Conservation (phyloP, 2,797 vertebrate species). For the Chloroceryle amazona region DNA sequence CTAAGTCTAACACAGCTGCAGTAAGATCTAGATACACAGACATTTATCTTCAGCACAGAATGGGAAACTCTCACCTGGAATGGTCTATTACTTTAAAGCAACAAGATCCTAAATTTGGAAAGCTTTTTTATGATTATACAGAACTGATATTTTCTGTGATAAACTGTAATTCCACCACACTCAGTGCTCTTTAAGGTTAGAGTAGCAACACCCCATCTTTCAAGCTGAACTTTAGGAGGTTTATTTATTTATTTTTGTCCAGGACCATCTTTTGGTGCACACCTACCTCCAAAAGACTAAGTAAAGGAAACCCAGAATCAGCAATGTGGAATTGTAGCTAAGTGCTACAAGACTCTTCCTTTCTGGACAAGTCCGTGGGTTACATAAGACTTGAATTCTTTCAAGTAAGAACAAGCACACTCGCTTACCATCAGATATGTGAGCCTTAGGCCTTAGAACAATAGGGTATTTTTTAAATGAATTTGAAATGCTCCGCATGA, state of each 20-base stretch:
- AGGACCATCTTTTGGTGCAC: background rate
- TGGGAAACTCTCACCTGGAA: background rate
- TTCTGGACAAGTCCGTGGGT: background rate
- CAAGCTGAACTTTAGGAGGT: background rate
- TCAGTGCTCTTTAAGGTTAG: background rate
- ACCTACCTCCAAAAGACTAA: background rate
- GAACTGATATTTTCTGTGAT: background rate
- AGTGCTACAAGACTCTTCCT: background rate
- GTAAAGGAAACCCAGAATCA: background rate
- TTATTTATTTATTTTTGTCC: too few relatives aligned
- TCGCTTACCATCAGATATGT: constrained; percentile 6
- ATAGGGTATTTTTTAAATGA: constrained; percentile 47
- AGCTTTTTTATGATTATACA: background rate
- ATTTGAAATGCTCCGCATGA: background rate
- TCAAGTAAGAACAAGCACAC: background rate
- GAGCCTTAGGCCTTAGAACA: constrained; percentile 40
- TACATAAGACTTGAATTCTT: constrained; percentile 23
- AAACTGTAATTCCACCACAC: background rate
- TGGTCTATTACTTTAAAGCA: background rate
- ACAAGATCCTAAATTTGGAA: background rate
- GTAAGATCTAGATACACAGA: background rate
- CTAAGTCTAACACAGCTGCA: background rate
- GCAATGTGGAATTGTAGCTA: rapidly evolving
- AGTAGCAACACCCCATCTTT: background rate
- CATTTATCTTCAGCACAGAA: background rate